Evolutionary conservation across 2,113 vertebrate species (phyloP).

Genomic region (Dipodomys spectabilis): DNA sequence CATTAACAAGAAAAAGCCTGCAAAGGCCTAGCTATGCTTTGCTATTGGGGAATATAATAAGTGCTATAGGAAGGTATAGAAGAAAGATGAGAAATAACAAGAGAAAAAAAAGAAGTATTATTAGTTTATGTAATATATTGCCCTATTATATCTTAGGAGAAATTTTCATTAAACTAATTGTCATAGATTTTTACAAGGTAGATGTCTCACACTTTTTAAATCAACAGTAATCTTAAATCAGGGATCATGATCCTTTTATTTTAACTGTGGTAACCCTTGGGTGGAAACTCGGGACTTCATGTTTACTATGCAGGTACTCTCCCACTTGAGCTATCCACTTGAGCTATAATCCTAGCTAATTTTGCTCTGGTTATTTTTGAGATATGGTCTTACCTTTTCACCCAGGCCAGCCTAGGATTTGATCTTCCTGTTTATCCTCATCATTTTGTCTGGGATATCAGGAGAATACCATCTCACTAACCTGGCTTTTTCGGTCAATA

Average conservation of each 20-base stretch:
- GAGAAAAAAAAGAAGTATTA: background rate
- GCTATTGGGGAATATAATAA: background rate
- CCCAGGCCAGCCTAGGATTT: no score
- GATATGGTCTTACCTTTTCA: no score
- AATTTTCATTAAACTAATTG: background rate
- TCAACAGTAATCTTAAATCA: constrained; percentile 21
- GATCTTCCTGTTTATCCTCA: no score
- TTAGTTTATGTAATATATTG: background rate
- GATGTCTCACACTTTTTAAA: background rate
- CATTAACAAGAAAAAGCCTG: background rate
- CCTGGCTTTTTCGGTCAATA: no score
- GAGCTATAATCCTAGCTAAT: background rate
- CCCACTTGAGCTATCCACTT: no score
- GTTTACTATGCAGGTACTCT: no score
- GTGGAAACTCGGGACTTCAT: no score
- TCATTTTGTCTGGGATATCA: no score
- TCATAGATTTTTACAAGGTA: background rate
- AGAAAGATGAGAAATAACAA: background rate
- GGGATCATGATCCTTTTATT: no score
- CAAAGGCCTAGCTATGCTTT: background rate
- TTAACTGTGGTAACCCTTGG: no score
- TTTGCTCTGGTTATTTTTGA: background rate
- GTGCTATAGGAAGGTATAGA: background rate
- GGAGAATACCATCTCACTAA: no score
- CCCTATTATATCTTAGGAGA: background rate